Evolutionary conservation across 2,797 vertebrate species (phyloP), one percentile per base, ranked within the genome.

Genomic region (Pseudomugil gertrudae): DNA sequence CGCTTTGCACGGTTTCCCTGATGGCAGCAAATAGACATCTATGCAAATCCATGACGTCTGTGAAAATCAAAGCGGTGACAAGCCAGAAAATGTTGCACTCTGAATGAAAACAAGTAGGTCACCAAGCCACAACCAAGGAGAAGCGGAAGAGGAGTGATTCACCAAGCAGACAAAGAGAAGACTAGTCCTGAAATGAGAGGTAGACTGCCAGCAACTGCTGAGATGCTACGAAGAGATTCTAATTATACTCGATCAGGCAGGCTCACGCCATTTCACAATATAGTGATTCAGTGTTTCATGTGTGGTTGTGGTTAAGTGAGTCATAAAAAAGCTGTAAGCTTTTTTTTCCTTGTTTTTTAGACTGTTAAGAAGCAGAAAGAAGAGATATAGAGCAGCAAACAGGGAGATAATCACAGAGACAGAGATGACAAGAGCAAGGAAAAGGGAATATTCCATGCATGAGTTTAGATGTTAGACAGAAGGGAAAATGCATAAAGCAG

Each of bases 71-170:
- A 66, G 54, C 79, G 55, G 72, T 79, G 85, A 79, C 80, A 74
- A 78, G 80, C 61, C 54, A 59, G 73, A 70, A 84, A 83, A 74
- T 79, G 66, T 73, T 76, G 53, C 50, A 54, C 43, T 69, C 60
- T 48, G 60, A 79, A 79, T 62, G 61, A 63, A 9, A 53, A 74
- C 74, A 88, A 89, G 76, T 81, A 81, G 86, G 86, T 86, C 87
- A 89, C 40, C 43, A 30, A 87, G 79, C 73, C 75, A 65, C 78
- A 85, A 82, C 47, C 72, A 19, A 60, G 57, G 52, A 59, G 62
- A 62, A 56, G 21, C 61, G 72, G 67, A 61, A 62, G 80, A 10
- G 19, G 30, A 38, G 19, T 9, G 63, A 79, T 63, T 80, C 59
- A 63, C 17, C 14, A 14, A 7, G 57, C 36, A 69, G 54, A 71